phyloP scores from a whole-genome alignment of 1,140 invertebrate genomes.

The Rhynchophorus ferrugineus region DNA sequence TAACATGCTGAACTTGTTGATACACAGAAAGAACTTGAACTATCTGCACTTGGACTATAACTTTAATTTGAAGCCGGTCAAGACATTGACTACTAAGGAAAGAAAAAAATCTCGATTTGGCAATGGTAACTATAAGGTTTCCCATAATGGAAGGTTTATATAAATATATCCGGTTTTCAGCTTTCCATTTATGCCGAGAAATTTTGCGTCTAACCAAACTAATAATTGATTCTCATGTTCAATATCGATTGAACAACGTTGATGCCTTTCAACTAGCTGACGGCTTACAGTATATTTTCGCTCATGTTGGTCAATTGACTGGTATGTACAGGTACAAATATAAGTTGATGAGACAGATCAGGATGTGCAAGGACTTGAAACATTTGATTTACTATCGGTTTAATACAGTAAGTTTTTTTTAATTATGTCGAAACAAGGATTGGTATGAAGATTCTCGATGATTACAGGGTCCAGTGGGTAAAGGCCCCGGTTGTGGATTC shows the following conservation, averaged over 20 bases:
- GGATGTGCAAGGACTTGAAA: slow-evolving; percentile 99
- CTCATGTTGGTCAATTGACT: slow-evolving; percentile 97
- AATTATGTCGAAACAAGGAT: neutral
- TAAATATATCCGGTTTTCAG: too few relatives aligned
- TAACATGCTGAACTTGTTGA: slow-evolving; percentile 98
- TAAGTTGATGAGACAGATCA: slow-evolving; percentile 98
- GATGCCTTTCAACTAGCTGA: slow-evolving; percentile 98
- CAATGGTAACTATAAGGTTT: slow-evolving; percentile 85
- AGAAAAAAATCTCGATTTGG: slow-evolving; percentile 99
- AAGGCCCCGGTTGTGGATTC: slow-evolving; percentile 98
- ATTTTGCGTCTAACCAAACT: slow-evolving; percentile 95
- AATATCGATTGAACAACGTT: slow-evolving; percentile 98
- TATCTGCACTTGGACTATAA: slow-evolving; percentile 99
- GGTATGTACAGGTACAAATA: slow-evolving; percentile 99
- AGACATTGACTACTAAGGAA: slow-evolving; percentile 98
- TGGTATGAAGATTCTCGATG: neutral
- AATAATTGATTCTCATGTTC: slow-evolving; percentile 98
- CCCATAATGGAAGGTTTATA: too few relatives aligned
- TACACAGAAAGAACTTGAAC: slow-evolving; percentile 99
- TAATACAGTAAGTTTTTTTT: slow-evolving; percentile 74
- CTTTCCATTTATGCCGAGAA: slow-evolving; percentile 98
- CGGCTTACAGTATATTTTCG: slow-evolving; percentile 99
- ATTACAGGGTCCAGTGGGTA: slow-evolving; percentile 86
- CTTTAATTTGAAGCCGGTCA: slow-evolving; percentile 99
- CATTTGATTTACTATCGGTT: slow-evolving; percentile 99